These are phyloP conservation scores for Hirtodrosophila trivittata DNA, from an alignment of 2,888 invertebrate genomes.

Conservation along the genomic window DNA sequence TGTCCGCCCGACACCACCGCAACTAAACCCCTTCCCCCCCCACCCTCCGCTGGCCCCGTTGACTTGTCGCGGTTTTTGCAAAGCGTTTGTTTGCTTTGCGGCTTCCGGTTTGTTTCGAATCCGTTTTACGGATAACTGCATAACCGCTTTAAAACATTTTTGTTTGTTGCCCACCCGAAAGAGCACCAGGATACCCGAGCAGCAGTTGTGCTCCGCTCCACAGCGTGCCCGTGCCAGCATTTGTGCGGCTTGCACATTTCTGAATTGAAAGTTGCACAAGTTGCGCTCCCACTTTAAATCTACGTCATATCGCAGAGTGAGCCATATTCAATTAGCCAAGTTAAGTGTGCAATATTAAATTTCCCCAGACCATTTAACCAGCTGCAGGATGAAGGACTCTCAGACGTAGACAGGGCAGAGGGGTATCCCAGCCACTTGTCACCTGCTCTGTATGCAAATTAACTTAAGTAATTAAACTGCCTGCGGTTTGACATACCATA, in stretches of 20 bases:
- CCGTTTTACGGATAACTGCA: conserved; percentile 66
- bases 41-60: conserved; percentile 11
- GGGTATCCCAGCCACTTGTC: conserved; percentile 5
- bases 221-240: conserved; percentile 6
- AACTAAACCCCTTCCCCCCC: background rate
- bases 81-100: conserved; percentile 77
- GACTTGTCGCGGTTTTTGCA: conserved; percentile 71
- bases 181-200: conserved; percentile 1
- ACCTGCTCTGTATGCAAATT: conserved; percentile 25
- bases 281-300: conserved; percentile 8
- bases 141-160: conserved; percentile 63
- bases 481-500: conserved; percentile 4
- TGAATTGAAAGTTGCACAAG: conserved; percentile 5
- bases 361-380: no score
- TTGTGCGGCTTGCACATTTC: conserved; percentile 16
- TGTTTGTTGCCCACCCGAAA: conserved; percentile 16
- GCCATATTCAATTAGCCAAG: conserved; percentile 12
- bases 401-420: no score
- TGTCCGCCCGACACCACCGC: conserved; percentile 6
- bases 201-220: no score
- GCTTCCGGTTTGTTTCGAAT: conserved; percentile 72
- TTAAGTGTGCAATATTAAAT: conserved; percentile 16
- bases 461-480: conserved; percentile 28
- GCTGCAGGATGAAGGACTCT: no score
- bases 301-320: background rate